Base-by-base conservation (phyloP, 2,888 invertebrate species). In the Micropterix aruncella region DNA sequence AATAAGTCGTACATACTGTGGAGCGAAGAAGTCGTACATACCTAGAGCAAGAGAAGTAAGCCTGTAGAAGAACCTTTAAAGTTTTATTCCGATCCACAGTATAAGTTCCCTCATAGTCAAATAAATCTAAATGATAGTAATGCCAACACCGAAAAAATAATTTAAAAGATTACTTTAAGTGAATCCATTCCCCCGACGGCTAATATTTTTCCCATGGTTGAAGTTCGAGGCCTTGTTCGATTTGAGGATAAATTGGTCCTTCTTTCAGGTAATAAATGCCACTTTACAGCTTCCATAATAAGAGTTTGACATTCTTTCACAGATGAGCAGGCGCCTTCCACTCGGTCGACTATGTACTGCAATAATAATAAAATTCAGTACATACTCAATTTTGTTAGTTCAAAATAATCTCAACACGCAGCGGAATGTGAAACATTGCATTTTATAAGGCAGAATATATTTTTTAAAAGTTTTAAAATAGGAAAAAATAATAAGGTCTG, bases 121-220 rank as follows among this genome's bases (percentile, higher is more conserved):
- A n/a, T n/a, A n/a, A n/a, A n/a, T n/a, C n/a, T n/a, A n/a, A n/a
- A n/a, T n/a, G n/a, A n/a, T n/a, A n/a, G n/a, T n/a, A n/a, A n/a
- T n/a, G n/a, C n/a, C n/a, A n/a, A n/a, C n/a, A n/a, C n/a, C n/a
- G n/a, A n/a, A n/a, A n/a, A 16, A 14, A 16, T 40, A n/a, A 9
- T 7, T 36, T 36, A 36, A 36, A 36, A 36, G n/a, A 36, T 36
- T 36, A 67, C 82, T 74, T 92, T 92, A 56, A 84, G 87, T 43
- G 84, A 83, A 65, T 94, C 93, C 85, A 91, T 91, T 48, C 94
- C 94, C 17, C 94, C 94, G 15, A 94, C 83, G 48, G 90, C 88
- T 53, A 90, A 72, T 50, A 95, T 70, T 43, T 81, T 75, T 2
- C 94, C 94, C 43, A 94, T 83, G 1, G 94, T 94, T 0, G 93